Evolutionary conservation across 2,888 invertebrate species (phyloP), one percentile per base, ranked within the genome.

Genomic region (Allygus modestus): DNA sequence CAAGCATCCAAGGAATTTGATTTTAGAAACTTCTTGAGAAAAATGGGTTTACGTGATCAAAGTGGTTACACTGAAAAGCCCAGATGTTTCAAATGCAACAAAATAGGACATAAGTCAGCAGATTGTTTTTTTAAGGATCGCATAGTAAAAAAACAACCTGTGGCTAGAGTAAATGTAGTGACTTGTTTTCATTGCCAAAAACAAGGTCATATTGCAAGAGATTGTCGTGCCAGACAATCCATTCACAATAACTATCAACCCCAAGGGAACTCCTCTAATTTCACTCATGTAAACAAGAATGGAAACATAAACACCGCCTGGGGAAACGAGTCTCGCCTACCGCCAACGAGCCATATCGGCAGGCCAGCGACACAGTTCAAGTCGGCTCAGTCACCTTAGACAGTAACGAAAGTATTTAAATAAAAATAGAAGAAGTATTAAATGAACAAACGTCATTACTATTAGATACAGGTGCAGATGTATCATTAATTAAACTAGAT

Each of bases 1-100:
- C 4, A 79, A n/a, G 2, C 46, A 26, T 11, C 15, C 4, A 46
- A 46, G 15, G 79, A 79, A 17, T 79, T 79, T 28, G 46, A 79
- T 28, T 51, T 26, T 2, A 26, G 51, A 28, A 79, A 43, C 9
- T 79, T 7, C 28, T 79, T 20, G 37, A 79, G 28, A 7, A 79
- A 28, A 79, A 79, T 51, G 51, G 31, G 79, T 1, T 12, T 46
- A 5, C 5, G 54, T 1, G 46, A 79, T 46, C 28, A n/a, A 79
- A 11, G 79, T 28, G 12, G 7, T 1, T 71, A 71, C 26, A 37
- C 4, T 11, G 37, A 37, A 4, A 4, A 11, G 11, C 17, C 46
- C 4, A 61, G 5, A 23, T 23, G 61, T 61, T 61, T 61, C 20
- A 11, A 61, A 0, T 61, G 61, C 20, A 20, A 20, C 1, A 61